Base-by-base conservation (phyloP, 1,140 invertebrate genomes). In the Macrobrachium rosenbergii region DNA sequence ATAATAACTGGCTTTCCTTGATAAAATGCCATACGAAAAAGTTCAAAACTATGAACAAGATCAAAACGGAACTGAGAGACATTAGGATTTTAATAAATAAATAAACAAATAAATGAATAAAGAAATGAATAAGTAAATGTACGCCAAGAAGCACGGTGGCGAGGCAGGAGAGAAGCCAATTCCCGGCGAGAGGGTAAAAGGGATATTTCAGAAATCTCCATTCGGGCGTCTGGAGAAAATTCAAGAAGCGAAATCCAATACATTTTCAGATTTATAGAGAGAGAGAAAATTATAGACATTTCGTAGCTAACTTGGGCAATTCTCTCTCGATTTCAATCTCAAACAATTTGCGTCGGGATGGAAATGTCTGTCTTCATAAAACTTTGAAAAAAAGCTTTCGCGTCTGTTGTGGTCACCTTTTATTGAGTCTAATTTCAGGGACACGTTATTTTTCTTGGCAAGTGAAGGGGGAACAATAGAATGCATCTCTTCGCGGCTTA, bases 261-360 rank as follows among this genome's bases (percentile, higher is more conserved):
- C 73, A 75, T 75, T 43, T 75, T 19, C 73, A 37, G 73, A 75
- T 75, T 75, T 75, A 75, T 75, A 52, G 73, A 23, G 73, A 75
- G 73, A 52, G 52, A 75, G 37, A 75, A 75, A 75, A 75, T 45
- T 45, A 75, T 45, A 75, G 73, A 75, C 73, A 75, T 75, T 75
- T 75, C 73, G 73, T 75, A 75, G 73, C 73, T 75, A 75, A 75
- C 73, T 75, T 75, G 52, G 73, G 73, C 73, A 75, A 75, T 75
- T 75, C 73, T 75, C 73, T 75, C 28, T 75, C 73, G 73, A 45
- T 75, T 75, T 75, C 73, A 75, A 75, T 75, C 43, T 75, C 37
- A 75, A 52, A 75, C 73, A 75, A 75, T 75, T 75, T 75, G 73
- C 73, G 73, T 75, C 28, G 73, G 37, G 73, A 75, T 75, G 43